Evolutionary conservation across 2,888 invertebrate genomes (phyloP), one percentile per base, ranked within the genome.

Genomic region (Hybos culiciformis): DNA sequence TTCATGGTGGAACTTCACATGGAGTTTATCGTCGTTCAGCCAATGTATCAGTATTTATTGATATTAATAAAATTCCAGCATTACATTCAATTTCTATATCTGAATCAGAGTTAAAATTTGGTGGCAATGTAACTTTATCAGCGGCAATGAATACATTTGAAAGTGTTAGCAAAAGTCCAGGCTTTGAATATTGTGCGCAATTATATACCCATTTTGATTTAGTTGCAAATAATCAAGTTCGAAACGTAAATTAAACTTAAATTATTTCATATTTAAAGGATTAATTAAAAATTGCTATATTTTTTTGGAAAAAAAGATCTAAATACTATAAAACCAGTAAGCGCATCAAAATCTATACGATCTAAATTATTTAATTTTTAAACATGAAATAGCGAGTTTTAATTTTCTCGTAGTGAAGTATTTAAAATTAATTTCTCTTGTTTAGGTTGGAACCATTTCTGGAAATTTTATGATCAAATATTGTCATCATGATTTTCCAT

Each of bases 381-480:
- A 24, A 24, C 7, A 8, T 24, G 24, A 24, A 24, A 24, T 24
- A 8, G 11, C 24, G 6, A 8, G 7, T 8, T 24, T 24, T 24
- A 24, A 24, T 8, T 24, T 24, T n/a, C 11, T 29, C 11, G n/a
- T 29, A 9, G 6, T 8, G n/a, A 29, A 29, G n/a, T 6, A 29
- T n/a, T 29, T 63, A n/a, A n/a, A n/a, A 7, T 21, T 14, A 31
- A 44, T 24, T 8, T 21, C 41, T 41, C 34, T 67, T 21, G 58
- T 62, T 18, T 54, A 77, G 77, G 65, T 72, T 42, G 82, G 77
- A 26, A 75, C 77, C 4, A 61, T 83, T 44, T 82, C 77, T 12
- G 83, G 83, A 1, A 83, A 83, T 54, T 57, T 83, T 43, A 74
- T 76, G 63, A 70, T 80, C 43, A 83, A 83, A 57, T 71, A 81